Base-by-base conservation (phyloP, 2,797 vertebrate species). In the Gallinago nigripennis region DNA sequence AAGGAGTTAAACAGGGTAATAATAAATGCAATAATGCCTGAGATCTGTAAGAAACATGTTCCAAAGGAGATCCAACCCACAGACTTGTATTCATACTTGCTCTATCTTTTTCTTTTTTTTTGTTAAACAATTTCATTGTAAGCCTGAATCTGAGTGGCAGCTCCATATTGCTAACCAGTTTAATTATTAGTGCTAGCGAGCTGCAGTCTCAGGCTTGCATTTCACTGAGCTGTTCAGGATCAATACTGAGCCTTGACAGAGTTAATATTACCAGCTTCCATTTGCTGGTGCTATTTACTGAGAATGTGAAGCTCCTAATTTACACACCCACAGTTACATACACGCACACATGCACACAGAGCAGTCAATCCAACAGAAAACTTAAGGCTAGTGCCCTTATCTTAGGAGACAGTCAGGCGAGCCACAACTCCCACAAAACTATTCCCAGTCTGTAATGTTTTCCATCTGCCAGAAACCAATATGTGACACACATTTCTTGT, bases 161-260 rank as follows among this genome's bases (percentile, higher is more conserved):
- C 90, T 96, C 94, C 92, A 94, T 96, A 96, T 95, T 96, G 95
- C 92, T 97, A 96, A 96, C 94, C 91, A 80, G 90, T 96, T 96
- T 97, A 97, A 97, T 97, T 97, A 97, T 94, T 95, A 94, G 94
- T 76, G 72, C 82, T 89, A 90, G 89, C 28, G 2, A 87, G 82
- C 94, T 94, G 79, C 70, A 81, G 89, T 91, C 85, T 82, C 76
- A 82, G 95, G 65, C 89, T 96, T 92, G 82, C n/a, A 41, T 96
- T 94, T 96, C 87, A 94, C 80, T 72, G 87, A 92, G 91, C 91
- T 86, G 79, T 30, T 95, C 54, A 66, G 82, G 85, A 96, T 97
- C 95, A 96, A 97, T 97, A 96, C 80, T 79, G 85, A 95, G 89
- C 92, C 94, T 95, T 94, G 96, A 92, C 92, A 91, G 96, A 96